phyloP scores from a whole-genome alignment of 2,797 vertebrate genomes.

The Tapera naevia region DNA sequence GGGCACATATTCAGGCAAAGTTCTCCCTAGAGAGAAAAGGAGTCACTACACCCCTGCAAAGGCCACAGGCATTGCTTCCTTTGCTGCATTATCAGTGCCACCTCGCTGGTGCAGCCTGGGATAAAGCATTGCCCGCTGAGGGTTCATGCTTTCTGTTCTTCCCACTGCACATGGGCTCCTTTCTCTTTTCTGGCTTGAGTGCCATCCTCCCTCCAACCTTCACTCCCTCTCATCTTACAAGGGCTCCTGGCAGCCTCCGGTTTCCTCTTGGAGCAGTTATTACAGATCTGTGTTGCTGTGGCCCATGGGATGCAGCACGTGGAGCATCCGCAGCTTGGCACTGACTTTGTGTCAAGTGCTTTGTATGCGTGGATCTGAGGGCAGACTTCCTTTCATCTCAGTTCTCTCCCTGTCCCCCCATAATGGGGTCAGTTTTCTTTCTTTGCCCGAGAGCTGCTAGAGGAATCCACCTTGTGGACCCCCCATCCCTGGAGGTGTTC shows the following conservation, averaged over 20 bases:
- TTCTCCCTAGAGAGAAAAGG: not conserved
- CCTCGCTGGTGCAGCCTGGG: not conserved
- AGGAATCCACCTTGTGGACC: not conserved
- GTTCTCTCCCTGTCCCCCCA: fast-evolving
- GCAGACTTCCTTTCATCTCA: not conserved
- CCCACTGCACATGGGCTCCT: not conserved
- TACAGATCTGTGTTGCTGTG: not conserved
- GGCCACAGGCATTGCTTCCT: not conserved
- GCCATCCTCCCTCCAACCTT: not conserved
- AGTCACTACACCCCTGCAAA: not conserved
- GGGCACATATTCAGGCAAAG: not conserved
- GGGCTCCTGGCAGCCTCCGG: not conserved
- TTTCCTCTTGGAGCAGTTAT: not conserved
- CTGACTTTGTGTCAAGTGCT: not conserved
- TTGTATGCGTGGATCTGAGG: not conserved
- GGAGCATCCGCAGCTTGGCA: not conserved
- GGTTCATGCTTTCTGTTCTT: not conserved
- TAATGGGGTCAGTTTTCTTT: fast-evolving
- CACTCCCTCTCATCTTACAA: not conserved
- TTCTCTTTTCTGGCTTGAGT: not conserved
- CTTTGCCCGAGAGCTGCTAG: not conserved
- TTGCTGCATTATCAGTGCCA: no score
- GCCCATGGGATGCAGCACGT: not conserved
- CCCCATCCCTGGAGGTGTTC: no score
- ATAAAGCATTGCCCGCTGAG: not conserved